These are phyloP conservation scores for Amphiura filiformis DNA, from an alignment of 35 echinoderm and acorn worm species.

Conservation along the genomic window DNA sequence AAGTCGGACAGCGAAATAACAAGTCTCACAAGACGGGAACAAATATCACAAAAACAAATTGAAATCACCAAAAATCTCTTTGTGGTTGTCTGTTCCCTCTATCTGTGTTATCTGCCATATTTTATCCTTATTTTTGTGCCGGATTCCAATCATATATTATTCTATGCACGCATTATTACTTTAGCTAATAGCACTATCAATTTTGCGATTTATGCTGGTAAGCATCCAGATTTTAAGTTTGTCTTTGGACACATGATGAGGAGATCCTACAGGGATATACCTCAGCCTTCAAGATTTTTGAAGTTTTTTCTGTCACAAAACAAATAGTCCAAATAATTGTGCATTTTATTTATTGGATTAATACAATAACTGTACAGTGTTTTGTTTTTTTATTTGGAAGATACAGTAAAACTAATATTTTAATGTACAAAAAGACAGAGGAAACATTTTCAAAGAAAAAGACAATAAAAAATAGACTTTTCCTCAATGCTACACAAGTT, in stretches of 20 bases:
- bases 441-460: too few species aligned
- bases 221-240: slow-evolving; percentile 74
- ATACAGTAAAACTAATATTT: too few species aligned
- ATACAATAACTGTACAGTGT: too few species aligned
- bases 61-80: slow-evolving; percentile 29
- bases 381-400: too few species aligned
- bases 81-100: background rate
- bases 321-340: too few species aligned
- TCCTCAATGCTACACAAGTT: too few species aligned
- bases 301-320: background rate
- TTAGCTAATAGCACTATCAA: slow-evolving; percentile 50
- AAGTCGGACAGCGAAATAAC: background rate
- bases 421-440: too few species aligned
- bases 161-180: slow-evolving; percentile 20
- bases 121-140: background rate
- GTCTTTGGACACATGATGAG: slow-evolving; percentile 53
- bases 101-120: background rate
- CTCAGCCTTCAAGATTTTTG: background rate
- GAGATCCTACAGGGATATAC: slow-evolving; percentile 48
- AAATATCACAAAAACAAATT: slow-evolving; percentile 16
- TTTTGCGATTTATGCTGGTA: slow-evolving; percentile 67
- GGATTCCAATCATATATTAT: background rate
- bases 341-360: too few species aligned
- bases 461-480: too few species aligned
- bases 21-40: background rate